Conservation (phyloP, 2,113 vertebrate species). For the Nannospalax galili region DNA sequence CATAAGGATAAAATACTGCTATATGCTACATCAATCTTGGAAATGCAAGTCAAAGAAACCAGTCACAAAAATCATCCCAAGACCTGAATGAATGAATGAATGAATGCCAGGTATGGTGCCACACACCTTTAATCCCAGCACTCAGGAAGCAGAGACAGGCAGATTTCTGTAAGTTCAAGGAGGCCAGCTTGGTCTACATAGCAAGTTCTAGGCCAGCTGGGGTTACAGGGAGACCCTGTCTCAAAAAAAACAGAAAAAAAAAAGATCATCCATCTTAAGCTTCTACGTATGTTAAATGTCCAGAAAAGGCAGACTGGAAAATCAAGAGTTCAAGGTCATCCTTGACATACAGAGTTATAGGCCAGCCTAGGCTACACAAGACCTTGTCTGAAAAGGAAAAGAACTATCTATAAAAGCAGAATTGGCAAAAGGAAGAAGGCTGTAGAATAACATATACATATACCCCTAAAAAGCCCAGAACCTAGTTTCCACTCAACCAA, state of each 20-base stretch:
- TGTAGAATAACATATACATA: slow-evolving; percentile 15
- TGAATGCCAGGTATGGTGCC: too few relatives aligned
- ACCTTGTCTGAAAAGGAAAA: neutral
- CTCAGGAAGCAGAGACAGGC: too few relatives aligned
- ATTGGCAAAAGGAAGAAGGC: neutral
- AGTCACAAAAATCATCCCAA: too few relatives aligned
- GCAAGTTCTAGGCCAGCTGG: too few relatives aligned
- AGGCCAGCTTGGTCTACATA: too few relatives aligned
- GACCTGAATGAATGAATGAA: too few relatives aligned
- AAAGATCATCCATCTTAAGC: neutral
- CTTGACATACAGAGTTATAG: neutral
- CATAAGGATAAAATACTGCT: neutral
- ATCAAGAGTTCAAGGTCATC: neutral
- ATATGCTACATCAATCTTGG: neutral
- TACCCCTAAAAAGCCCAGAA: neutral
- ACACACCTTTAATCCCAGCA: too few relatives aligned
- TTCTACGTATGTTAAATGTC: neutral
- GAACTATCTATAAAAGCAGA: slow-evolving; percentile 43
- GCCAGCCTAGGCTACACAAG: neutral
- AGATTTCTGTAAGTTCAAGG: too few relatives aligned
- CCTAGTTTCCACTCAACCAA: neutral
- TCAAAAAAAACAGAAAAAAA: too few relatives aligned
- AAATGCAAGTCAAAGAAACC: slow-evolving; percentile 18
- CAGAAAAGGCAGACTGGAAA: neutral
- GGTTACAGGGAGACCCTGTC: too few relatives aligned